A percentile compares a stretch with the other conserved stretches of the same genome.
Evolutionary conservation across 2,797 vertebrate species (phyloP).

Genomic region (Mormyrops boulengeri): DNA sequence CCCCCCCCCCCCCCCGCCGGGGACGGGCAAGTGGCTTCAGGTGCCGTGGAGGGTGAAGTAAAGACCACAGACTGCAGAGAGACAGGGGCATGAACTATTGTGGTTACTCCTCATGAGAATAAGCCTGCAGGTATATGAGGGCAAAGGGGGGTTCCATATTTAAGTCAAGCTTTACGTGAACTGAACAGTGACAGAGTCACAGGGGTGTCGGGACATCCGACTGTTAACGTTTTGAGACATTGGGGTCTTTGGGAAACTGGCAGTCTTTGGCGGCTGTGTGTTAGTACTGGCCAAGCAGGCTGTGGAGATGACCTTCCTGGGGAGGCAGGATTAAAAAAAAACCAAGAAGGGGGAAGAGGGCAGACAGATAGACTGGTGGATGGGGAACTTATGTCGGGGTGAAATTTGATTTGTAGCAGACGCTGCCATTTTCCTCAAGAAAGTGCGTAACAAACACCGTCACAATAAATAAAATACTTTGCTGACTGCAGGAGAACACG

Average conservation of each 20-base stretch:
- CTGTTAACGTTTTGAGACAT: neutral
- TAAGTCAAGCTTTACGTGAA: neutral
- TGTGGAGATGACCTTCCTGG: neutral
- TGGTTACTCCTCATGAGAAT: neutral
- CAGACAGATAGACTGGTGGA: neutral
- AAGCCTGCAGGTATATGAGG: neutral
- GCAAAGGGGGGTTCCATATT: neutral
- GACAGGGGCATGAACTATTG: neutral
- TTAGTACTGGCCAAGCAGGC: neutral
- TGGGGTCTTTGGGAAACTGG: neutral
- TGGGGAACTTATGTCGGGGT: neutral
- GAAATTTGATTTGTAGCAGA: neutral
- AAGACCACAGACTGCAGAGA: neutral
- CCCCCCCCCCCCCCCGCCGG: slow-evolving; percentile 16
- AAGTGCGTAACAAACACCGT: slow-evolving; percentile 5
- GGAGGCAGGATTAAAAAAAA: neutral
- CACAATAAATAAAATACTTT: slow-evolving; percentile 15
- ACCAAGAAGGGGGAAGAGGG: neutral
- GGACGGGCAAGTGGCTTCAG: too few relatives aligned
- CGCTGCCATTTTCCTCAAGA: neutral
- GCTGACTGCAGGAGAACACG: neutral
- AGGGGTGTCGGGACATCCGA: neutral
- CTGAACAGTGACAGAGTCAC: neutral
- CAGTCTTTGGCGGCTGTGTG: neutral
- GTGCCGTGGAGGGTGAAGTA: neutral